Evolutionary conservation across 1,140 invertebrate species (phyloP).

Genomic region (Nylanderia fulva): DNA sequence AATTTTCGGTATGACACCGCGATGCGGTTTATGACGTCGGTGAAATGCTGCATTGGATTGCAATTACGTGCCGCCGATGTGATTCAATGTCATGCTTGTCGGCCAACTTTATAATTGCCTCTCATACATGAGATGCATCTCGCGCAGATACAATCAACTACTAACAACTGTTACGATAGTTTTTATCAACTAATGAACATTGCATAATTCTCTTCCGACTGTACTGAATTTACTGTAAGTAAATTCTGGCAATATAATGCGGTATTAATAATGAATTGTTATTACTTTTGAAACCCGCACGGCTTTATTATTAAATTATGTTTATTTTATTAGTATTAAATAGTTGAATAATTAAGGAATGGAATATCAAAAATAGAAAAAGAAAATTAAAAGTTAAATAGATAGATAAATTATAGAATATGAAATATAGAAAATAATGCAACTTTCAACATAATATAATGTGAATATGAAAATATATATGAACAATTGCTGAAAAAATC

Average conservation of each 20-base stretch:
- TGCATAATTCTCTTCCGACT: neutral
- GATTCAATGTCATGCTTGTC: slow-evolving; percentile 58
- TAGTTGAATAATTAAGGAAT: neutral
- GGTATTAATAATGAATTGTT: neutral
- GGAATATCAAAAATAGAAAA: neutral
- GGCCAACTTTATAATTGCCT: slow-evolving; percentile 65
- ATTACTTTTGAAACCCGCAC: neutral
- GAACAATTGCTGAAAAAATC: neutral
- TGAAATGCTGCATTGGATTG: slow-evolving; percentile 56
- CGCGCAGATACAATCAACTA: slow-evolving; percentile 27
- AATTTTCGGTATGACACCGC: slow-evolving; percentile 53
- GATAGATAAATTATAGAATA: neutral
- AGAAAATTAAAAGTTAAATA: neutral
- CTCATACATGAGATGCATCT: neutral
- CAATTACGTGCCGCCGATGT: slow-evolving; percentile 33
- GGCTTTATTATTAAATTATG: slow-evolving; percentile 1
- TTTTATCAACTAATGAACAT: slow-evolving; percentile 34
- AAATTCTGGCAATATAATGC: neutral
- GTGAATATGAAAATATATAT: neutral
- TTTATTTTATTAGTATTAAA: neutral
- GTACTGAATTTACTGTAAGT: neutral
- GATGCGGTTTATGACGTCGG: slow-evolving; percentile 41
- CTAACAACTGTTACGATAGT: slow-evolving; percentile 13
- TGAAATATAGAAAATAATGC: neutral
- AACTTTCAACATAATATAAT: neutral